Conservation (phyloP, 1,140 invertebrate genomes). For the Ephestia elutella region DNA sequence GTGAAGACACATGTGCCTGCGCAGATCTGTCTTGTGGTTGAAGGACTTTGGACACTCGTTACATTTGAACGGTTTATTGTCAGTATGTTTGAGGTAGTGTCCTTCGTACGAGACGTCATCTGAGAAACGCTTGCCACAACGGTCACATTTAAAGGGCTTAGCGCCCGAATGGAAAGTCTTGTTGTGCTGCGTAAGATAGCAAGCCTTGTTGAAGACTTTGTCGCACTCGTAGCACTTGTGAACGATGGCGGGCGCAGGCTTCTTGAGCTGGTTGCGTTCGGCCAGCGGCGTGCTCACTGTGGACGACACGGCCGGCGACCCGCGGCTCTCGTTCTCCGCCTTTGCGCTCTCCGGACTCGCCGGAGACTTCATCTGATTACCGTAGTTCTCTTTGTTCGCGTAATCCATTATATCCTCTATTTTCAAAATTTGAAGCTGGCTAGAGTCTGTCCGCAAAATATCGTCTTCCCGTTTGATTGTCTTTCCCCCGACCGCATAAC, state of each 20-base stretch:
- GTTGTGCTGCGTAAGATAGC: constrained; percentile 92
- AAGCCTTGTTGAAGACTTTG: constrained; percentile 89
- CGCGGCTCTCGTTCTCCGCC: constrained; percentile 55
- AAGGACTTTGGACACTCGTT: constrained; percentile 88
- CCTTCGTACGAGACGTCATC: constrained; percentile 79
- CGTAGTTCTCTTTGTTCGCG: constrained; percentile 73
- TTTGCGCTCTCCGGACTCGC: constrained; percentile 66
- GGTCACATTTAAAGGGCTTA: constrained; percentile 88
- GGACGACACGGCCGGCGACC: constrained; percentile 60
- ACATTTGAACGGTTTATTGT: constrained; percentile 92
- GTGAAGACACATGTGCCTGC: constrained; percentile 91
- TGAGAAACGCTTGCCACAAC: constrained; percentile 89
- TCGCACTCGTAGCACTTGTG: constrained; percentile 88
- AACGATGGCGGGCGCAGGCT: constrained; percentile 50
- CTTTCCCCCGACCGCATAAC: constrained; percentile 56
- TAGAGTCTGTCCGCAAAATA: constrained; percentile 40
- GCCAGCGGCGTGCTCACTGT: constrained; percentile 61
- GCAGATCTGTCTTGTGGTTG: constrained; percentile 91
- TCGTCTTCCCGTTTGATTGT: constrained; percentile 61
- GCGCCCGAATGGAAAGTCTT: constrained; percentile 91
- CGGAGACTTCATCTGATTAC: constrained; percentile 66
- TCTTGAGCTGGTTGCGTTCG: constrained; percentile 64
- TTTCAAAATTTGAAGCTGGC: constrained; percentile 63
- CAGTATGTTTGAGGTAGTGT: constrained; percentile 85
- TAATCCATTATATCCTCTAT: constrained; percentile 69